Percentiles rank a stretch among this genome's conserved stretches.
These are phyloP conservation scores for Allophyes oxyacanthae DNA, from an alignment of 2,888 invertebrate species.

Conservation along the genomic window DNA sequence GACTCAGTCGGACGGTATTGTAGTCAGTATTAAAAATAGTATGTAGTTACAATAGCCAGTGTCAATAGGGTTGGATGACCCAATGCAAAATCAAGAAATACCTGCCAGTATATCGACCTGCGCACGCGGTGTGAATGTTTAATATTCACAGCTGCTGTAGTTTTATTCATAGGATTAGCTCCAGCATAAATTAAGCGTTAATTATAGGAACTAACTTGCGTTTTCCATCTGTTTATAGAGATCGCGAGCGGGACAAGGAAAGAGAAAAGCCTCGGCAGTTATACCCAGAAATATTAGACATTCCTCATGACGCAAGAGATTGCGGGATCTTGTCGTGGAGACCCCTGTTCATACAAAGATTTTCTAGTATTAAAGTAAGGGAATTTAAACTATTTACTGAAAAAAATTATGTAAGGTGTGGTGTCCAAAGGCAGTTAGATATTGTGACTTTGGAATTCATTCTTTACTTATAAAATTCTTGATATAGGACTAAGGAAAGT, in stretches of 20 bases:
- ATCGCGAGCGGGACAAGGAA: conserved; percentile 88
- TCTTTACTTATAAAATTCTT: no score
- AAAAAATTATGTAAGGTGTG: no score
- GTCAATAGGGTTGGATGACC: conserved; percentile 23
- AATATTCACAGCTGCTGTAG: conserved; percentile 23
- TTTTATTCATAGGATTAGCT: conserved; percentile 11
- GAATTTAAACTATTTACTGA: not conserved
- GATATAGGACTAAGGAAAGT: no score
- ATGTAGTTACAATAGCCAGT: conserved; percentile 11
- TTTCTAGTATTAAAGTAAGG: conserved; percentile 96
- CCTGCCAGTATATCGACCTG: conserved; percentile 30
- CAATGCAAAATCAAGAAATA: conserved; percentile 25
- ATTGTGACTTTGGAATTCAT: no score
- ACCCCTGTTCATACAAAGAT: conserved; percentile 95
- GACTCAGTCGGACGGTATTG: no score
- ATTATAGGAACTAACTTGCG: conserved; percentile 18
- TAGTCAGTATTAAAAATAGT: not conserved
- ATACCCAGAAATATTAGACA: conserved; percentile 91
- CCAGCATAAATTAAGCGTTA: conserved; percentile 18
- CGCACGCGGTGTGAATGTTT: conserved; percentile 26
- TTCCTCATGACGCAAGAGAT: conserved; percentile 92
- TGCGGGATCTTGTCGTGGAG: conserved; percentile 97
- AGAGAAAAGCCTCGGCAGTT: conserved; percentile 89
- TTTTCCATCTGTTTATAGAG: conserved; percentile 69
- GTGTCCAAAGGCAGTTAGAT: no score